Base-by-base conservation (phyloP, 2,888 invertebrate species). In the Eudemis profundana region DNA sequence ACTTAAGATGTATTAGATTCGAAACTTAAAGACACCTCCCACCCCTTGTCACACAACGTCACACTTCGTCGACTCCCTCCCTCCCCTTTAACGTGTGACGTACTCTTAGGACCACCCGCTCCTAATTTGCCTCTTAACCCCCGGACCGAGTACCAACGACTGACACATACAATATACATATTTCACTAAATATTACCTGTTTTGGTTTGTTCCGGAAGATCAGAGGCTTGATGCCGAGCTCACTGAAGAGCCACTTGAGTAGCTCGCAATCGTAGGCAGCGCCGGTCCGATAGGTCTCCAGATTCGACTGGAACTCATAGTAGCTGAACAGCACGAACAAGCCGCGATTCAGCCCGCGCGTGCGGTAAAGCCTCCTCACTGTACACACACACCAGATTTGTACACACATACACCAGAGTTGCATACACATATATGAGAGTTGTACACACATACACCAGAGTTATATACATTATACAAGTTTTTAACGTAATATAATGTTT, bases 261-360 rank as follows among this genome's bases (percentile, higher is more conserved):
- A 93, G 93, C 53, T 84, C 74, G 72, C 92, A 90, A 84, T 95
- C 95, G 3, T 89, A 83, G 63, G 93, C 87, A 14, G 94, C 95
- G 33, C 95, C 95, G 42, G 81, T 77, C 33, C 95, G 90, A 70
- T 79, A 77, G 36, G 74, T 64, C 68, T 87, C 87, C 4, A 86
- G 76, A 33, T 81, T 72, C 72, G 87, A 72, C 15, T 76, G 69
- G 81, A 94, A 95, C 64, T 92, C 80, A 21, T 93, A 90, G 76
- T 94, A 95, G 74, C 94, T 95, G 68, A 95, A 93, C 75, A 95
- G 89, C 27, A 95, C 85, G 23, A 94, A 84, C 36, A 93, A 85
- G 19, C 95, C 95, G 66, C 95, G 93, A 51, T 90, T 81, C 66
- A 83, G 84, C 0, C 94, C 91, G 61, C 93, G 88, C 79, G 94